Conservation (phyloP, 2,888 invertebrate genomes). For the Oscheius sp. region DNA sequence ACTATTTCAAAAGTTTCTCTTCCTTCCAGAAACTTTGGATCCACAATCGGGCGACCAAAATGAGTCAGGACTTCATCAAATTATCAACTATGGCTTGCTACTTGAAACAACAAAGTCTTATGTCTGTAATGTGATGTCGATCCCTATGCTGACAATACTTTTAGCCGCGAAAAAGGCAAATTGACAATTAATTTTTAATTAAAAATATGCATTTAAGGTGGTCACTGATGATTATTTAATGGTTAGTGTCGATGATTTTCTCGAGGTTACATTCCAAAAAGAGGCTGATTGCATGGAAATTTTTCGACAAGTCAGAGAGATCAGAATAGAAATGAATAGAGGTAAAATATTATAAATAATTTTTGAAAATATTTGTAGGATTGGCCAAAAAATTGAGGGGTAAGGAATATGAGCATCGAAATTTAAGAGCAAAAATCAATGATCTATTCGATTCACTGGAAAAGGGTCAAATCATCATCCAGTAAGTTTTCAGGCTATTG, state of each 20-base stretch:
- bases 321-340: slow-evolving; percentile 39
- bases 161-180: slow-evolving; percentile 51
- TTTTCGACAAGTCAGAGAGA: slow-evolving; percentile 37
- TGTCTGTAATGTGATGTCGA: slow-evolving; percentile 56
- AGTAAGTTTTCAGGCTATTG: slow-evolving; percentile 1
- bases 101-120: slow-evolving; percentile 66
- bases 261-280: slow-evolving; percentile 42
- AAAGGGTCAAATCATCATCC: slow-evolving; percentile 36
- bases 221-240: slow-evolving; percentile 36
- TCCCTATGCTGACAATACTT: slow-evolving; percentile 45
- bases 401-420: slow-evolving; percentile 33
- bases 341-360: slow-evolving; percentile 11
- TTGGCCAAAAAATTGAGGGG: slow-evolving; percentile 37
- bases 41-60: slow-evolving; percentile 36
- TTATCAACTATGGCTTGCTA: slow-evolving; percentile 60
- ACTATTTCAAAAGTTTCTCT: neutral
- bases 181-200: neutral
- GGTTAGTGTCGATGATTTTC: slow-evolving; percentile 44
- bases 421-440: slow-evolving; percentile 22
- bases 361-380: slow-evolving; percentile 7
- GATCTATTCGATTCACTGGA: slow-evolving; percentile 28
- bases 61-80: slow-evolving; percentile 48
- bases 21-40: slow-evolving; percentile 45
- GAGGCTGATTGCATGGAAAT: slow-evolving; percentile 38
- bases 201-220: slow-evolving; percentile 23